These are phyloP conservation scores for Panagrolaimus sp. DNA, from an alignment of 1,140 invertebrate species.

Conservation along the genomic window DNA sequence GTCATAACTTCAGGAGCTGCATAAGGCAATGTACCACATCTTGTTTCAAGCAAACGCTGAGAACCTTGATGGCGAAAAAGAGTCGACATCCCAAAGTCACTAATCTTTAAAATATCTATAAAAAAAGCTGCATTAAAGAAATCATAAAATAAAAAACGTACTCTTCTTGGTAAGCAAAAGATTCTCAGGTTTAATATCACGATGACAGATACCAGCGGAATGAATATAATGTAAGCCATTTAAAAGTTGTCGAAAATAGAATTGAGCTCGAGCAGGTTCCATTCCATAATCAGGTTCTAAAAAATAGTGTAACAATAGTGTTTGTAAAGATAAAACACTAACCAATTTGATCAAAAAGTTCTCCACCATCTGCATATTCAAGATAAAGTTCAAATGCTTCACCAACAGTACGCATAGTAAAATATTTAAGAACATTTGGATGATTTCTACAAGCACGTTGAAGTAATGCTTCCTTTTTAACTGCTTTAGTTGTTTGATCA, in stretches of 20 bases:
- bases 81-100: conserved; percentile 93
- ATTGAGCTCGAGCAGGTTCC: conserved; percentile 71
- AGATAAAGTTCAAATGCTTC: conserved; percentile 74
- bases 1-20: conserved; percentile 85
- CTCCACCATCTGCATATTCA: conserved; percentile 89
- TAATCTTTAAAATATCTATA: conserved; percentile 80
- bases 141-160: conserved; percentile 40
- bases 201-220: conserved; percentile 58
- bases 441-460: conserved; percentile 18
- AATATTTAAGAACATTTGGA: conserved; percentile 31
- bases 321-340: conserved; percentile 11
- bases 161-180: conserved; percentile 74
- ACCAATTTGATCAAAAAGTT: conserved; percentile 94
- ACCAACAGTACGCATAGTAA: conserved; percentile 26
- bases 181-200: conserved; percentile 41
- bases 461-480: conserved; percentile 27
- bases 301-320: conserved; percentile 25
- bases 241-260: conserved; percentile 80
- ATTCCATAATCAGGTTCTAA: conserved; percentile 89
- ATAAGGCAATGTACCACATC: conserved; percentile 88
- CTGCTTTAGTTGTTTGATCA: neutral
- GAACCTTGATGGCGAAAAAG: conserved; percentile 65
- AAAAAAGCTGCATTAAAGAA: conserved; percentile 11
- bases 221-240: conserved; percentile 60
- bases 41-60: conserved; percentile 75